Base-by-base conservation (phyloP, 2,888 invertebrate species). In the Encarsia formosa region DNA sequence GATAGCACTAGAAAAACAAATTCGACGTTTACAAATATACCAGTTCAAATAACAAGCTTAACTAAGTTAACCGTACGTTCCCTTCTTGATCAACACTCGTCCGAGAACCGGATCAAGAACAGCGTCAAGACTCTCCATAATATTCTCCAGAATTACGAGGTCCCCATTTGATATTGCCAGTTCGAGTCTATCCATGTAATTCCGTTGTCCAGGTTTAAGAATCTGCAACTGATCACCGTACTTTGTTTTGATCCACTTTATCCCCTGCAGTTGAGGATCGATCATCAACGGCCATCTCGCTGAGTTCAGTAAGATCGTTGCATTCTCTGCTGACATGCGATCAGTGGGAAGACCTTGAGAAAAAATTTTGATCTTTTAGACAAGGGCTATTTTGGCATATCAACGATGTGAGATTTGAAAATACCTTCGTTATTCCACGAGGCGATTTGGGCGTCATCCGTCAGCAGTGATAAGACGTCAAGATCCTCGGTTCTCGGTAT, bases 201-300 rank as follows among this genome's bases (percentile, higher is more conserved):
- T 88, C 58, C 84, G 85, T 68, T 87, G 87, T 0, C 88, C 88
- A 29, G 93, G 77, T 26, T 93, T 81, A 11, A 93, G 78, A 4
- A 90, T 83, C 44, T 84, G 81, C 38, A 96, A 74, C 1, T 78
- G 71, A 0, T 82, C 81, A 0, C 88, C 88, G 71, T 87, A 95
- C 65, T 82, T 86, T n/a, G 81, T 86, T 75, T 93, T 95, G 56
- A 97, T 93, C 96, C 96, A 96, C 74, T 94, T 95, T 46, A 94
- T 82, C 16, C 91, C 93, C 79, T 93, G 92, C 79, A 84, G 66
- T 73, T 94, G 94, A 0, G 95, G 95, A 77, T 96, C 96, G 61
- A 96, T 94, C 84, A 96, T 91, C 16, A 96, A 77, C 0, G 96
- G 95, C 91, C 95, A 96, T 22, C 95, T 79, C 34, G 91, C 86